These are phyloP conservation scores for Aphrocallistes beatrix DNA, from an alignment of 37 sponge, comb jelly and placozoan genomes.

Conservation along the genomic window DNA sequence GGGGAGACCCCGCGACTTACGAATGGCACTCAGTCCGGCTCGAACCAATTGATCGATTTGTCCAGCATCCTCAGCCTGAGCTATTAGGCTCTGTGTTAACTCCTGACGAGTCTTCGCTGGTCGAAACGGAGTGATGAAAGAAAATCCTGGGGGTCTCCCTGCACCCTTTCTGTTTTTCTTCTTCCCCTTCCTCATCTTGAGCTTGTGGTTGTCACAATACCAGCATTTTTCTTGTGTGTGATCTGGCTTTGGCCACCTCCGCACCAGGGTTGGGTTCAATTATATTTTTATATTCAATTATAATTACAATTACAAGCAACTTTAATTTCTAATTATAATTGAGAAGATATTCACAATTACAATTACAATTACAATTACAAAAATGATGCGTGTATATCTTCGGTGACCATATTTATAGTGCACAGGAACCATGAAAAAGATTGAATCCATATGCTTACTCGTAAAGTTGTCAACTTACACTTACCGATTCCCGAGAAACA, in stretches of 20 bases:
- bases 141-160: neutral
- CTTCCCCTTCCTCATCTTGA: neutral
- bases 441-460: too few relatives aligned
- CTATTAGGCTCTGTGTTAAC: neutral
- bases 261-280: too few relatives aligned
- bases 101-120: neutral
- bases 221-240: neutral
- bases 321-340: too few relatives aligned
- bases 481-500: too few relatives aligned
- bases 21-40: neutral
- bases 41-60: neutral
- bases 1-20: neutral
- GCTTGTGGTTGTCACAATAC: neutral
- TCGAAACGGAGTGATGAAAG: neutral
- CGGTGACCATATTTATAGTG: too few relatives aligned
- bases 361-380: too few relatives aligned
- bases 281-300: too few relatives aligned
- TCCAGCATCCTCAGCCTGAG: neutral
- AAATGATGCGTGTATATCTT: too few relatives aligned
- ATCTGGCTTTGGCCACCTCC: neutral
- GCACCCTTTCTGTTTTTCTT: constrained; percentile 6
- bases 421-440: too few relatives aligned
- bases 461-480: too few relatives aligned
- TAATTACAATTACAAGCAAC: too few relatives aligned
- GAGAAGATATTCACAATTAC: too few relatives aligned